Conservation (phyloP, 2,888 invertebrate genomes). For the Hirudinaria manillensis region DNA sequence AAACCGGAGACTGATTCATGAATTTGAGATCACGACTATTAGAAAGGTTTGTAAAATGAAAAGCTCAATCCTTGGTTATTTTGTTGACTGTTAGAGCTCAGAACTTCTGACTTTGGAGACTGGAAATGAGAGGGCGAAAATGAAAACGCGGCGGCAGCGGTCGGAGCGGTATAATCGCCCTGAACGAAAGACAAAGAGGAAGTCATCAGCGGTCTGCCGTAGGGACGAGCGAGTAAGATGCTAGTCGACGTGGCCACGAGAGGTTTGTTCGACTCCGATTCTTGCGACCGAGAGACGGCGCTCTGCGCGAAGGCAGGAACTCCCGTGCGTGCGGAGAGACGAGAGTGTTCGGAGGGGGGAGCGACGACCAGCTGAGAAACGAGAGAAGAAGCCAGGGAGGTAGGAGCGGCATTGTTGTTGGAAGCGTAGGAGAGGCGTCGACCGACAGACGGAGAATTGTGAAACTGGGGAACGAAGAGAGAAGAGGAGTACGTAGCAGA, state of each 20-base stretch:
- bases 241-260: too few species aligned
- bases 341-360: background rate
- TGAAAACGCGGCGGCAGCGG: background rate
- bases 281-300: too few species aligned
- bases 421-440: background rate
- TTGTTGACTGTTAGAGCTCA: background rate
- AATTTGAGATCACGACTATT: conserved; percentile 15
- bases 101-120: background rate
- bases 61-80: background rate
- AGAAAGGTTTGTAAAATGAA: conserved; percentile 11
- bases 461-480: too few species aligned
- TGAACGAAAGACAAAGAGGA: too few species aligned
- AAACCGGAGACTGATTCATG: background rate
- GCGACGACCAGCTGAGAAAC: background rate
- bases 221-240: too few species aligned
- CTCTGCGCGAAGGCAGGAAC: background rate
- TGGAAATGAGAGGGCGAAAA: background rate
- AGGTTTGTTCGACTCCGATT: too few species aligned
- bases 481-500: background rate
- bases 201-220: too few species aligned
- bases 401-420: background rate
- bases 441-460: background rate
- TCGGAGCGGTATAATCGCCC: too few species aligned
- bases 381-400: background rate
- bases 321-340: background rate